Conservation (phyloP, 2,113 vertebrate genomes). For the Ictidomys tridecemlineatus region DNA sequence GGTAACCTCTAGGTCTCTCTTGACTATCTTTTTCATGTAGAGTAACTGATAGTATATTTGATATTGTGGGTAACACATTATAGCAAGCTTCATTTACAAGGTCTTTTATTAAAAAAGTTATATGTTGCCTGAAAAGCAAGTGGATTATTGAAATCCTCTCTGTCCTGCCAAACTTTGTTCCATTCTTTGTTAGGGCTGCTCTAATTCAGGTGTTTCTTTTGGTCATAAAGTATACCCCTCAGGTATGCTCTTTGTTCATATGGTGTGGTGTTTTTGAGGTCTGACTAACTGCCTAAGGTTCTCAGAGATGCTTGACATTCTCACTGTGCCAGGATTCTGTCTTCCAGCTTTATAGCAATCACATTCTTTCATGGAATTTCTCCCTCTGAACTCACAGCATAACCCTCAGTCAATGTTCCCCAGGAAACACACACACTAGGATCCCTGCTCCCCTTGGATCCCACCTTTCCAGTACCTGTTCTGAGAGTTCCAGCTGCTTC, state of each 20-base stretch:
- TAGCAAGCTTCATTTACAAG: background rate
- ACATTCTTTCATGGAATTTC: too few relatives aligned
- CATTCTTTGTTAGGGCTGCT: background rate
- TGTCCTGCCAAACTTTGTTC: background rate
- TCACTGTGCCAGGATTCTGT: background rate
- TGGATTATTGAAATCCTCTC: constrained; percentile 11
- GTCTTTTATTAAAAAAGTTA: background rate
- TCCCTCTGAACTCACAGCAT: too few relatives aligned
- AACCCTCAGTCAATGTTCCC: too few relatives aligned
- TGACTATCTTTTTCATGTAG: background rate
- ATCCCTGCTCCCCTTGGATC: background rate
- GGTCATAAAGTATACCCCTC: background rate
- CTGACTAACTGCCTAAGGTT: background rate
- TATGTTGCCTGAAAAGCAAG: background rate
- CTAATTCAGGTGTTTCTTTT: background rate
- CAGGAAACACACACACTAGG: background rate
- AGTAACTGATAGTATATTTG: background rate
- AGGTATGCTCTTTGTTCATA: background rate
- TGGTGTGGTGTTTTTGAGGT: background rate
- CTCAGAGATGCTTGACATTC: background rate
- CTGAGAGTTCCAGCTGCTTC: background rate
- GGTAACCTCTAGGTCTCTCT: background rate
- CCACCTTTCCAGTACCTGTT: background rate
- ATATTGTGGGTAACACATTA: background rate
- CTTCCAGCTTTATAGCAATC: too few relatives aligned